Base-by-base conservation (phyloP, 2,797 vertebrate species). In the Paedocypris micromegethes region DNA sequence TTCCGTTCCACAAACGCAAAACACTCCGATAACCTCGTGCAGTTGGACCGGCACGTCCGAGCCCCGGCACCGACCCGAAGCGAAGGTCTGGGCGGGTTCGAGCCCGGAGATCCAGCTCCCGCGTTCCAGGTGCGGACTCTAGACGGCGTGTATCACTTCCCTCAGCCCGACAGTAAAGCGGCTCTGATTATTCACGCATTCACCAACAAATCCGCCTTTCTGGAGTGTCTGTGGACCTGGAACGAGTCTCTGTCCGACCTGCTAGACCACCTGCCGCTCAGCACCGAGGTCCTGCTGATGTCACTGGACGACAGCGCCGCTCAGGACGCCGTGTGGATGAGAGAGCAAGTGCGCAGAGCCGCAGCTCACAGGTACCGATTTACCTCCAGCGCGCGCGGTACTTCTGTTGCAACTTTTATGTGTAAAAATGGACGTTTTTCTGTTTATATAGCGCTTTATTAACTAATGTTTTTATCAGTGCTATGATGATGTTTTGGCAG, bases 171-270 rank as follows among this genome's bases (percentile, higher is more conserved):
- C 0, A 1, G 6, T 38, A 68, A 8, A 0, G 81, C 72, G 0
- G 77, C 86, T 0, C 52, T 91, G 42, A 46, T 90, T 44, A 72
- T 92, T 3, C 90, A 92, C 76, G 86, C 87, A 9, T 92, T 90
- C 82, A 91, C 87, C 56, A 89, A 89, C 72, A 87, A 86, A 62
- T 91, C 90, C 0, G 90, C 77, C 0, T 90, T 91, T 7, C 70
- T 91, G 70, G 90, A 91, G 81, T 80, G 85, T 23, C 9, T 92
- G 74, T 92, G 90, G 90, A 85, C 78, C 73, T 84, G 84, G 0
- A 76, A 79, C 47, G 50, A 81, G 39, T 90, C 90, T 0, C 75
- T 90, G 64, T 55, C n/a, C 6, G 83, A 82, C 38, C 81, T 92
- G 63, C 73, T 87, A 0, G 47, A 78, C 38, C 78, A 74, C 0